phyloP scores from a whole-genome alignment of 1,140 invertebrate genomes.

The Listronotus oregonensis region DNA sequence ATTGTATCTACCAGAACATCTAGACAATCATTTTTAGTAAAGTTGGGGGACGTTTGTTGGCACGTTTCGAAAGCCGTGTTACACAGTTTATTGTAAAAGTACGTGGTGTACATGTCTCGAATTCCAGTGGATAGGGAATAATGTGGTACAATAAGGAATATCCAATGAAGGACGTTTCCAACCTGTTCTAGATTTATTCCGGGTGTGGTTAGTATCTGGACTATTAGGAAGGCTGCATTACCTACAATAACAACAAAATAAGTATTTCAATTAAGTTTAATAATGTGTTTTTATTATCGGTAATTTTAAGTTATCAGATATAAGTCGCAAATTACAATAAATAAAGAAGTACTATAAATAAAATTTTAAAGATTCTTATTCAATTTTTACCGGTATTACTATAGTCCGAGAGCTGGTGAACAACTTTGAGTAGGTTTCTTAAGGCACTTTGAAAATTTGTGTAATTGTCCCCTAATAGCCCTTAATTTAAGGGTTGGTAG shows the following conservation, averaged over 20 bases:
- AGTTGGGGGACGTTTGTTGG: background rate
- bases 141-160: conserved; percentile 73
- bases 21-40: conserved; percentile 20
- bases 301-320: background rate
- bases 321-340: too few species aligned
- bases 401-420: too few species aligned
- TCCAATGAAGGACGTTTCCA: conserved; percentile 65
- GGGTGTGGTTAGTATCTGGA: conserved; percentile 67
- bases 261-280: background rate
- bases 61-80: conserved; percentile 27
- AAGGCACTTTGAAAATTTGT: too few species aligned
- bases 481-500: too few species aligned
- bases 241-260: conserved; percentile 55
- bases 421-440: too few species aligned
- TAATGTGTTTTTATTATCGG: background rate
- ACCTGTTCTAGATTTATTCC: conserved; percentile 62
- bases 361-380: too few species aligned
- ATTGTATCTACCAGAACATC: background rate
- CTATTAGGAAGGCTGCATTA: conserved; percentile 68
- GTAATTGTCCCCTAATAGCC: too few species aligned
- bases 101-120: conserved; percentile 38
- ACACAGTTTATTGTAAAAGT: conserved; percentile 35
- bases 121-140: conserved; percentile 65
- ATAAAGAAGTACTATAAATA: too few species aligned
- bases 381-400: too few species aligned